These are phyloP conservation scores for Ibidorhyncha struthersii DNA, from an alignment of 2,113 vertebrate genomes.

Conservation along the genomic window DNA sequence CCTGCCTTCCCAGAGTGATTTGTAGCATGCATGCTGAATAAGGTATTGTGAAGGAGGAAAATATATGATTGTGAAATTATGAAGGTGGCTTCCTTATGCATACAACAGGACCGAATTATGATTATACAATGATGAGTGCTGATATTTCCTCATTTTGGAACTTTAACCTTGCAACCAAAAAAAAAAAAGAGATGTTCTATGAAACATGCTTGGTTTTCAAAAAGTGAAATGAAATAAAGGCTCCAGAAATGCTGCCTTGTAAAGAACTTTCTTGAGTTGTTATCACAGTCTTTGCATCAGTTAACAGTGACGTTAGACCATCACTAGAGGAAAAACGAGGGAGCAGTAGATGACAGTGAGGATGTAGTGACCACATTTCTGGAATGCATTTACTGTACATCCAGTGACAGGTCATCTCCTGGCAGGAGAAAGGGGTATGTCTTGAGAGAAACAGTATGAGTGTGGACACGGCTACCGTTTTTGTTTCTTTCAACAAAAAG, in stretches of 20 bases:
- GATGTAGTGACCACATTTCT: background rate
- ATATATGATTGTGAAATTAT: background rate
- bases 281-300: background rate
- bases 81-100: background rate
- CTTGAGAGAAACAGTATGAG: background rate
- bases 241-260: background rate
- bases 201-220: background rate
- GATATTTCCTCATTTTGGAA: background rate
- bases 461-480: background rate
- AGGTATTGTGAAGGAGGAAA: background rate
- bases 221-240: background rate
- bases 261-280: background rate
- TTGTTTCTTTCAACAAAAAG: background rate
- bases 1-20: background rate
- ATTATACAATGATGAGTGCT: background rate
- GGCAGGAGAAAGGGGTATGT: background rate
- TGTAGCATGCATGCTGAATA: background rate
- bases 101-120: background rate
- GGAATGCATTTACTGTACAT: background rate
- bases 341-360: background rate
- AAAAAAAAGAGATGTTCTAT: background rate
- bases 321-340: background rate
- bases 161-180: background rate
- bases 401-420: background rate
- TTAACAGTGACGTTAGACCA: background rate